Conservation (phyloP, 2,888 invertebrate genomes). For the Chloroclystis v-ata region DNA sequence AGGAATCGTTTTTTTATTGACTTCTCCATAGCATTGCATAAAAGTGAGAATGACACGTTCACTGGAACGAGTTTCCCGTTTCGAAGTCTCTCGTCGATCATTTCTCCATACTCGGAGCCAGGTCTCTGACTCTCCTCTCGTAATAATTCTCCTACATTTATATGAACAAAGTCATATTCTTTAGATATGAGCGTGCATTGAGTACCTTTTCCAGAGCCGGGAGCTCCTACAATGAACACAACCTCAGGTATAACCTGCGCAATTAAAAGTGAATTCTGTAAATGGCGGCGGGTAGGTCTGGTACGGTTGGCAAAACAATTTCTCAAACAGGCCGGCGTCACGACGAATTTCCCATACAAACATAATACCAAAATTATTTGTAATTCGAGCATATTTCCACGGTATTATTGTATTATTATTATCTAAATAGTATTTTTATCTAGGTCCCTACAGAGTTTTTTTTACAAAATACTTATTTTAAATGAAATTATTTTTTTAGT, state of each 20-base stretch:
- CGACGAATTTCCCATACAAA: no score
- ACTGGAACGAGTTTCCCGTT: conserved; percentile 98
- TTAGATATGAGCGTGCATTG: conserved; percentile 93
- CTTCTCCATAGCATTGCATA: conserved; percentile 88
- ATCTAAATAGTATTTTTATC: no score
- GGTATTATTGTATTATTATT: no score
- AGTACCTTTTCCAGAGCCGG: conserved; percentile 98
- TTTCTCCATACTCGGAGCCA: conserved; percentile 91
- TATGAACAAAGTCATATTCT: conserved; percentile 87
- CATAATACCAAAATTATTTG: no score
- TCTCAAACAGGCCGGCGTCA: no score
- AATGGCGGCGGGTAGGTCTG: no score
- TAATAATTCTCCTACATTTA: conserved; percentile 95
- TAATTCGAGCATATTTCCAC: no score
- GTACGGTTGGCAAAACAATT: no score
- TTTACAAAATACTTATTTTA: no score
- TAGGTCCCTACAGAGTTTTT: no score
- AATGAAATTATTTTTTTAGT: no score
- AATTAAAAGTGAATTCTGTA: no score
- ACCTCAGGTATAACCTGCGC: conserved; percentile 94
- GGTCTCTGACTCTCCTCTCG: conserved; percentile 92
- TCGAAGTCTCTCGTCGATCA: conserved; percentile 94
- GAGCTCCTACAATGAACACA: conserved; percentile 97
- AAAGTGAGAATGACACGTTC: conserved; percentile 96
- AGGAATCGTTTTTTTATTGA: conserved; percentile 87